phyloP scores from a whole-genome alignment of 1,140 invertebrate genomes.

The Orius insidiosus region DNA sequence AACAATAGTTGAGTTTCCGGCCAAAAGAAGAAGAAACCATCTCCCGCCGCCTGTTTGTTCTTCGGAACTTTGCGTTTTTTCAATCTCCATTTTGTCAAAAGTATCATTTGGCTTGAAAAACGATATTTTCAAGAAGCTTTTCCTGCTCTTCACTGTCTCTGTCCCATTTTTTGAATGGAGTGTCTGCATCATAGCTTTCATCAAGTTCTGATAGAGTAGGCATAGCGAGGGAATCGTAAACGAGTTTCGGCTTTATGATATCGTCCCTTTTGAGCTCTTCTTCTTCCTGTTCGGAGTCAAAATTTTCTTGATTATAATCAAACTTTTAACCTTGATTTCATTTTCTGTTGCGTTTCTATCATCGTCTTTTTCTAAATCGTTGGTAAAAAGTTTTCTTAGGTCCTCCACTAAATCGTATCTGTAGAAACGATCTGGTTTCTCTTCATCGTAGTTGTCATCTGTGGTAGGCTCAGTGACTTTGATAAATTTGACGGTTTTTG shows the following conservation, averaged over 20 bases:
- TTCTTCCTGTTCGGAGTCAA: conserved; percentile 19
- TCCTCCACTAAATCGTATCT: conserved; percentile 15
- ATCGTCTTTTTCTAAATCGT: conserved; percentile 6
- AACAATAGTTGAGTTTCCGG: conserved; percentile 25
- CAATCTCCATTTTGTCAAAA: conserved; percentile 8
- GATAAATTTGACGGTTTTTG: conserved; percentile 5
- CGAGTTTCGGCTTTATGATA: neutral
- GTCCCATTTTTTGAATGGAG: conserved; percentile 21
- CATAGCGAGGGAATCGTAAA: neutral
- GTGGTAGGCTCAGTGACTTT: neutral
- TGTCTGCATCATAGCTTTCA: conserved; percentile 15
- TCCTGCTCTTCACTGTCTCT: conserved; percentile 21
- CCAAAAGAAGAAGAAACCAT: conserved; percentile 22
- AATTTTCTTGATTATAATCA: conserved; percentile 11
- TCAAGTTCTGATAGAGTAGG: conserved; percentile 12
- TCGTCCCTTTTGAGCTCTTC: conserved; percentile 12
- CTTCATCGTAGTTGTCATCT: neutral
- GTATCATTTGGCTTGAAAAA: conserved; percentile 15
- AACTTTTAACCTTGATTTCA: neutral
- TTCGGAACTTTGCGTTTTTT: neutral
- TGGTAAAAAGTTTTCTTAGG: conserved; percentile 12
- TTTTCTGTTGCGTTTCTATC: neutral
- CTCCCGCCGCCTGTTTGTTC: conserved; percentile 12
- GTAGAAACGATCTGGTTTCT: conserved; percentile 11
- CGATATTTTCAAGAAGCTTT: conserved; percentile 19